Evolutionary conservation across 1,140 invertebrate genomes (phyloP), one percentile per base, ranked within the genome.

Genomic region (Drosophila paulistorum): DNA sequence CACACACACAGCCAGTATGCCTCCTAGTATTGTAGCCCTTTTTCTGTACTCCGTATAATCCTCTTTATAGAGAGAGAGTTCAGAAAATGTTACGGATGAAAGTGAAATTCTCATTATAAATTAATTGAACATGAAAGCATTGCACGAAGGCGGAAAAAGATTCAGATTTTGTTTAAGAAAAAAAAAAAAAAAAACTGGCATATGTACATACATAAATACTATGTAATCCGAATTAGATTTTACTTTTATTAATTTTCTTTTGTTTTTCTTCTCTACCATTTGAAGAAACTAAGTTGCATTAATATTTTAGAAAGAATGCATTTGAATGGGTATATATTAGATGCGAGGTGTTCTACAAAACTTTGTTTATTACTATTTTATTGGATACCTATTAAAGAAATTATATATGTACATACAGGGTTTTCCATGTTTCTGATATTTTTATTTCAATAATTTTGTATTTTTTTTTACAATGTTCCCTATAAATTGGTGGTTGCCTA

Each of bases 41-140:
- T 23, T 20, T 23, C 17, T 51, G 4, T 51, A 20, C 17, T 20
- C 45, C n/a, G 45, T 51, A 51, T 51, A 51, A 51, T 51, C 45
- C 45, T 51, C 45, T 51, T 51, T 51, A 51, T 51, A 51, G 17
- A 23, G 45, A 51, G 9, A 51, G 20, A 51, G 45, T 48, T 48
- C 45, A 51, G 45, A 51, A 51, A 51, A 23, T 39, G 17, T 51
- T 51, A 51, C 45, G 45, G 45, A 23, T 51, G 45, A 51, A 51
- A 51, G 45, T 51, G 45, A 51, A 51, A 20, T 20, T 51, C 45
- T 51, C 45, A 51, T 51, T 51, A 51, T 20, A 51, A 51, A 51
- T 51, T 51, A 51, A 51, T 51, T 51, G 45, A 51, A 51, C 45
- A 51, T 37, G 26, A 60, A 39, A 39, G 39, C 14, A 20, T 17